phyloP scores from a whole-genome alignment of 2,797 vertebrate species.

The Menidia menidia region DNA sequence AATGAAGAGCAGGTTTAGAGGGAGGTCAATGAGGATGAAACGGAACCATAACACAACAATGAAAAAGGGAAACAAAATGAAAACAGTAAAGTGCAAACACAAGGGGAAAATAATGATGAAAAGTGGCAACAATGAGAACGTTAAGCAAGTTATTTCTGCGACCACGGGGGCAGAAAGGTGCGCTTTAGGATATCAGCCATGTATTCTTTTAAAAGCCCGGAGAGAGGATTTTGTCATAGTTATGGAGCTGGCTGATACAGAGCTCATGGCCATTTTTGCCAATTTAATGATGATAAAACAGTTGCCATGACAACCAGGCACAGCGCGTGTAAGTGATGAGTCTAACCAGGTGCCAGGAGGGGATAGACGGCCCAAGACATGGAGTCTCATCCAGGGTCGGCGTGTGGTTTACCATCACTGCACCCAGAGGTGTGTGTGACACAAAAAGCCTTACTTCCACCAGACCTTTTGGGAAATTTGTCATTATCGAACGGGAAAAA shows the following conservation, averaged over 20 bases:
- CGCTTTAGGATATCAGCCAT: slow-evolving; percentile 21
- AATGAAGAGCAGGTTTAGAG: slow-evolving; percentile 7
- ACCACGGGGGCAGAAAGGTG: slow-evolving; percentile 3
- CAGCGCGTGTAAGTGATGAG: slow-evolving; percentile 65
- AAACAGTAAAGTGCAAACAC: neutral
- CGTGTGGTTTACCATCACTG: slow-evolving; percentile 55
- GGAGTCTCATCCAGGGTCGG: slow-evolving; percentile 62
- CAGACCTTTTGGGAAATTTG: slow-evolving; percentile 7
- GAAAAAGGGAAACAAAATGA: slow-evolving; percentile 1
- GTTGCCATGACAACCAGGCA: slow-evolving; percentile 78
- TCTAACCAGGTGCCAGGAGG: slow-evolving; percentile 43
- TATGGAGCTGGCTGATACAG: slow-evolving; percentile 40
- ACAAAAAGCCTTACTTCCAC: slow-evolving; percentile 51
- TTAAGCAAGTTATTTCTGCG: neutral
- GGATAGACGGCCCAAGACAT: slow-evolving; percentile 17
- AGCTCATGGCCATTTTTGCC: slow-evolving; percentile 57
- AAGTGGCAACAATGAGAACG: slow-evolving; percentile 9
- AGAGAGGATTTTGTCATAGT: slow-evolving; percentile 41
- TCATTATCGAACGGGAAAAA: slow-evolving; percentile 10
- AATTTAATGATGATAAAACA: slow-evolving; percentile 72
- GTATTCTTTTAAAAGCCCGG: slow-evolving; percentile 13
- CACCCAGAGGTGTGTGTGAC: slow-evolving; percentile 34
- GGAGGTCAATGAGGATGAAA: slow-evolving; percentile 41
- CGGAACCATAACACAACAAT: slow-evolving; percentile 15
- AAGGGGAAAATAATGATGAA: slow-evolving; percentile 12